Conservation (phyloP, 1,140 invertebrate species). For the Philotrypesis tridentata region DNA sequence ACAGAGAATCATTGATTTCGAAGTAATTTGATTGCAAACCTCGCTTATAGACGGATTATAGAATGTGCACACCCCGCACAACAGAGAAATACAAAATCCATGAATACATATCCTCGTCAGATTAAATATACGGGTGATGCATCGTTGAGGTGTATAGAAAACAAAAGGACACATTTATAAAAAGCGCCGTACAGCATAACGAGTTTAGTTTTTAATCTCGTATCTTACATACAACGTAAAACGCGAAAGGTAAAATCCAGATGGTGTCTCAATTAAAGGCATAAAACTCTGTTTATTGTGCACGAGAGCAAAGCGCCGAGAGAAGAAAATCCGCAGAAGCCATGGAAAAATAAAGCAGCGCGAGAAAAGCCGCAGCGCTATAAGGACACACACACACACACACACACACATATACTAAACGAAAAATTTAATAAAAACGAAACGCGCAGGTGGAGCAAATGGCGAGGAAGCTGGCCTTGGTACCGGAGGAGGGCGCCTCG, state of each 20-base stretch:
- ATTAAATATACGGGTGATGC: not conserved
- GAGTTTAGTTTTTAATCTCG: no score
- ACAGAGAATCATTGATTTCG: slow-evolving; percentile 14
- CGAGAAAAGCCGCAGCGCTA: not conserved
- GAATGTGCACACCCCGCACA: not conserved
- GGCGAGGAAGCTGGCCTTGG: slow-evolving; percentile 84
- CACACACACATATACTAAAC: no score
- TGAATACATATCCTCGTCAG: no score
- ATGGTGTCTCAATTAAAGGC: not conserved
- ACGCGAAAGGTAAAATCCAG: not conserved
- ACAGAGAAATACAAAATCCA: no score
- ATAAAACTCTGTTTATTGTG: not conserved
- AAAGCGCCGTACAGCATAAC: no score
- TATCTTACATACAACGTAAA: not conserved
- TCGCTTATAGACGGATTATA: not conserved
- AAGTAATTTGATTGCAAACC: slow-evolving; percentile 18
- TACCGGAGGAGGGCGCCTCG: slow-evolving; percentile 87
- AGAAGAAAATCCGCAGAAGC: not conserved
- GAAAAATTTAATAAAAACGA: slow-evolving; percentile 24
- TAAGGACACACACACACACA: no score
- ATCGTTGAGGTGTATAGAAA: not conserved
- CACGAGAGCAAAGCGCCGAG: not conserved
- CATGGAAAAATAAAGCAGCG: not conserved
- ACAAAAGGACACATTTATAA: no score
- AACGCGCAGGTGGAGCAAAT: slow-evolving; percentile 78